Conservation (phyloP, 53 echinoderm and acorn worm species). For the Arbacia lixula region DNA sequence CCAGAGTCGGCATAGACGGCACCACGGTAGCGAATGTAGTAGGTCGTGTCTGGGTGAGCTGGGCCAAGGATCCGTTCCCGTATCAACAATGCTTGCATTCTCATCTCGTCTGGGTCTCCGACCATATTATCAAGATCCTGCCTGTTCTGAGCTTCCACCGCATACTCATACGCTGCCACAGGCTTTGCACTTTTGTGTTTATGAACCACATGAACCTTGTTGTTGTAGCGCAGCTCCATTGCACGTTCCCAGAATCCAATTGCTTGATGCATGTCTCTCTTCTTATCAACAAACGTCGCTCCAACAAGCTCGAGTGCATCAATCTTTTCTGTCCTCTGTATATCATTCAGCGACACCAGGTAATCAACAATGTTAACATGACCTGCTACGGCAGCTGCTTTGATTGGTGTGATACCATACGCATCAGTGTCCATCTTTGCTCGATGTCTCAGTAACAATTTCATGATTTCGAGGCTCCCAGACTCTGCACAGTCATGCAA, state of each 20-base stretch:
- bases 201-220: slow-evolving; percentile 72
- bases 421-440: slow-evolving; percentile 95
- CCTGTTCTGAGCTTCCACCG: slow-evolving; percentile 73
- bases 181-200: slow-evolving; percentile 66
- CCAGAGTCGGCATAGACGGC: slow-evolving; percentile 99
- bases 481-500: slow-evolving; percentile 99
- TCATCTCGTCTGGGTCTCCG: slow-evolving; percentile 95
- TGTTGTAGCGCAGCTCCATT: slow-evolving; percentile 80
- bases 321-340: slow-evolving; percentile 76
- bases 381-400: slow-evolving; percentile 97
- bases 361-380: slow-evolving; percentile 95
- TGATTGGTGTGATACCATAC: slow-evolving; percentile 91
- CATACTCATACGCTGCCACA: slow-evolving; percentile 86
- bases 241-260: slow-evolving; percentile 95
- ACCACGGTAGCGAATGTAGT: slow-evolving; percentile 96
- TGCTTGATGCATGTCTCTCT: slow-evolving; percentile 94
- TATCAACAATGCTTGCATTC: slow-evolving; percentile 98
- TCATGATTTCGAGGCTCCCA: slow-evolving; percentile 96
- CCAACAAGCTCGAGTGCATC: slow-evolving; percentile 88
- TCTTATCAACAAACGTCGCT: slow-evolving; percentile 97
- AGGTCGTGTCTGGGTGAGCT: slow-evolving; percentile 97
- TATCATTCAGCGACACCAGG: slow-evolving; percentile 64
- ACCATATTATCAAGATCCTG: slow-evolving; percentile 88
- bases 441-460: slow-evolving; percentile 76
- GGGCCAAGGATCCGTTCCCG: slow-evolving; percentile 96